phyloP scores from a whole-genome alignment of 2,797 vertebrate genomes.

The Lithobates pipiens region DNA sequence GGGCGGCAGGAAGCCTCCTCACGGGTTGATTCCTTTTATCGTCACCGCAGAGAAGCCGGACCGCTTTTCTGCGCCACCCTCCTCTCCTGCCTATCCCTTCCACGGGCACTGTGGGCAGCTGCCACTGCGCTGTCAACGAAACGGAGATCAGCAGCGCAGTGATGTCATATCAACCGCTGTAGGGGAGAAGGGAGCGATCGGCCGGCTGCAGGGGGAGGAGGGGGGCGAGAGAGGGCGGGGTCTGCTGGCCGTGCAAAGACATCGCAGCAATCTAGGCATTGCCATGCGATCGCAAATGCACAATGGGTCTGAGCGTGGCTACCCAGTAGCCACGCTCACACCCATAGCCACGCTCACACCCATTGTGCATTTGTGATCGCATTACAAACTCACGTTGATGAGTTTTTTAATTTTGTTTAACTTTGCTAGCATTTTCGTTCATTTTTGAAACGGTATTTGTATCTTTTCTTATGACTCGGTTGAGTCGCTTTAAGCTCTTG shows the following conservation, averaged over 20 bases:
- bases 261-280: constrained; percentile 29
- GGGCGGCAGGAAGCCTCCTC: constrained; percentile 26
- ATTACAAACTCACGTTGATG: too few species aligned
- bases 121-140: constrained; percentile 71
- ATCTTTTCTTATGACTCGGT: too few species aligned
- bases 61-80: constrained; percentile 43
- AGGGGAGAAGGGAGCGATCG: constrained; percentile 58
- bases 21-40: constrained; percentile 29
- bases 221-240: not conserved
- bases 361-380: too few species aligned
- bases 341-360: too few species aligned
- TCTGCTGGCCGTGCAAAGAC: constrained; percentile 41
- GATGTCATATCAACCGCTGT: constrained; percentile 72
- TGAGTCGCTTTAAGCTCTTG: too few species aligned
- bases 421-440: too few species aligned
- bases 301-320: too few species aligned
- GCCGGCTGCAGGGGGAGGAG: constrained; percentile 32
- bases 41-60: not conserved
- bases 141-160: constrained; percentile 73
- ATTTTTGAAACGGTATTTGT: too few species aligned
- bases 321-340: too few species aligned
- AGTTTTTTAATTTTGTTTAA: too few species aligned
- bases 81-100: constrained; percentile 64
- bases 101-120: constrained; percentile 51
- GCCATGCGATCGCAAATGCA: too few species aligned